Evolutionary conservation across 2,113 vertebrate genomes (phyloP).

Genomic region (Rhabdomys dilectus): DNA sequence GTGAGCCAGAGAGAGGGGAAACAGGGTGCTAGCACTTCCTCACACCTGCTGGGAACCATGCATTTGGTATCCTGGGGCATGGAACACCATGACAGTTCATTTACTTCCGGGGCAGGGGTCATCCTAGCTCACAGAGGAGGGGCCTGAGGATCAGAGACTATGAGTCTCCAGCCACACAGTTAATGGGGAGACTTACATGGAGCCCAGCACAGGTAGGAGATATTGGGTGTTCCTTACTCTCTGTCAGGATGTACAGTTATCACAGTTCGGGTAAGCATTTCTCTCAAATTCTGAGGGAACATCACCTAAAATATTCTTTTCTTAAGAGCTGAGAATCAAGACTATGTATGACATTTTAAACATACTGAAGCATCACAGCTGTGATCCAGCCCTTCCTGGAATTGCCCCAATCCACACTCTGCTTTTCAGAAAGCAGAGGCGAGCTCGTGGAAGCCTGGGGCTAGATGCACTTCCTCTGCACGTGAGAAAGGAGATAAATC

Average conservation of each 20-base stretch:
- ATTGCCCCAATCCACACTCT: not conserved
- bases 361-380: not conserved
- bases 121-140: not conserved
- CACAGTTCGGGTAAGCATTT: rapidly evolving
- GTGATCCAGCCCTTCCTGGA: not conserved
- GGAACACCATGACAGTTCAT: rapidly evolving
- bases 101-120: not conserved
- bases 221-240: not conserved
- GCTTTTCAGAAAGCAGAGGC: slow-evolving; percentile 2
- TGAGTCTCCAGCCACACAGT: not conserved
- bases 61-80: rapidly evolving
- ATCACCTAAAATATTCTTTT: not conserved
- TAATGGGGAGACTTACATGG: not conserved
- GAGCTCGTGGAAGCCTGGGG: not conserved
- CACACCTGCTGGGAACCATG: rapidly evolving
- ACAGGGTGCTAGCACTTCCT: rapidly evolving
- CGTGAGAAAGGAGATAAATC: not conserved
- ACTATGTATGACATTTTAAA: not conserved
- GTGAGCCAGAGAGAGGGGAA: slow-evolving; percentile 56
- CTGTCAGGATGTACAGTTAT: not conserved
- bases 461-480: not conserved
- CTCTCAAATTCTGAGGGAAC: not conserved
- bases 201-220: rapidly evolving
- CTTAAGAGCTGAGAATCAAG: slow-evolving; percentile 23
- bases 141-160: not conserved